phyloP scores from a whole-genome alignment of 2,113 vertebrate species.

The Pomatorhinus ruficollis region DNA sequence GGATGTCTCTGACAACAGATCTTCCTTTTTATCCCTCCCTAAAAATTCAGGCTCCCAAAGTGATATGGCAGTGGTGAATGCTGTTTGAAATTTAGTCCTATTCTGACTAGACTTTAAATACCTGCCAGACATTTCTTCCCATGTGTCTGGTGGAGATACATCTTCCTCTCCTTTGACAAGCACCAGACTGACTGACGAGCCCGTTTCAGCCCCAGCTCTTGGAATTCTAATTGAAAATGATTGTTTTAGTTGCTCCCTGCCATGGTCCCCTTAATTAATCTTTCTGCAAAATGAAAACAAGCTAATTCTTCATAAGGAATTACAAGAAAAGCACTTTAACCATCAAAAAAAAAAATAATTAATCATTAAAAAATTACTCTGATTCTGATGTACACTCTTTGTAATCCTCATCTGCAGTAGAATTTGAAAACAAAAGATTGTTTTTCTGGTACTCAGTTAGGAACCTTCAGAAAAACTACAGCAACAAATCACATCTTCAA shows the following conservation, averaged over 20 bases:
- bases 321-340: neutral
- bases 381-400: neutral
- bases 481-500: neutral
- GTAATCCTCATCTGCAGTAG: neutral
- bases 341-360: neutral
- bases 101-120: neutral
- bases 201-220: neutral
- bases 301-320: neutral
- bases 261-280: neutral
- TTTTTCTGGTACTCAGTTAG: neutral
- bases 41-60: neutral
- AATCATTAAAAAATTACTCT: neutral
- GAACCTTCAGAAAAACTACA: neutral
- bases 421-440: neutral
- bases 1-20: neutral
- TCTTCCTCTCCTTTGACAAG: neutral
- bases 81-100: neutral
- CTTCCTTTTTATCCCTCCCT: neutral
- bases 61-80: neutral
- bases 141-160: rapidly evolving
- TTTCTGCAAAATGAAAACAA: neutral
- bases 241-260: neutral
- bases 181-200: neutral
- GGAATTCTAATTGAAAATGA: neutral
- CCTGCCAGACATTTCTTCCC: neutral